These are phyloP conservation scores for Anorthoa munda DNA, from an alignment of 2,888 invertebrate genomes.

Conservation along the genomic window DNA sequence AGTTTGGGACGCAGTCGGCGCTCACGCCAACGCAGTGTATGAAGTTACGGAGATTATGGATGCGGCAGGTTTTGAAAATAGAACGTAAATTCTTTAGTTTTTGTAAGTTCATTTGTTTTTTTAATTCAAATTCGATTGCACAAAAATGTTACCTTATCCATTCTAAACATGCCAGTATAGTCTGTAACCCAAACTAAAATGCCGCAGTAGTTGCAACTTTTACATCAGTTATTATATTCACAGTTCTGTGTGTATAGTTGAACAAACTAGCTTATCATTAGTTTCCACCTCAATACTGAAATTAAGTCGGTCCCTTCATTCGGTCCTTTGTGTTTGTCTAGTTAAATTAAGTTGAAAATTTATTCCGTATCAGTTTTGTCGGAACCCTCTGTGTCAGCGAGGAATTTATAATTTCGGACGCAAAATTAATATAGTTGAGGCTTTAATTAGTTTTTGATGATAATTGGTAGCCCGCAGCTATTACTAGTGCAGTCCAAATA, in stretches of 20 bases:
- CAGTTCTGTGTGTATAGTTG: constrained; percentile 63
- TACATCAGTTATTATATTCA: constrained; percentile 46
- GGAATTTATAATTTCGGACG: constrained; percentile 88
- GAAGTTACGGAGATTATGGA: constrained; percentile 54
- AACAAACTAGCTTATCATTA: constrained; percentile 87
- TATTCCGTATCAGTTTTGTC: constrained; percentile 87
- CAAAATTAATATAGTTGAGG: constrained; percentile 82
- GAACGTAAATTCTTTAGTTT: neutral
- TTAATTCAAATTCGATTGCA: neutral
- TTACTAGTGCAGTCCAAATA: constrained; percentile 64
- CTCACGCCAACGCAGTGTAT: neutral
- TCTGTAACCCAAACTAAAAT: neutral
- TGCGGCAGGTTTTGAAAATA: constrained; percentile 59
- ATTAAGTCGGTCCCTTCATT: constrained; percentile 87
- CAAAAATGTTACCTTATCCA: neutral
- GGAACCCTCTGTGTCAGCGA: constrained; percentile 85
- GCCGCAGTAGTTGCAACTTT: neutral
- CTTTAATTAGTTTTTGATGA: constrained; percentile 84
- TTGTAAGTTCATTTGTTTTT: constrained; percentile 7
- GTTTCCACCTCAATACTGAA: constrained; percentile 88
- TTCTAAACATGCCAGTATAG: neutral
- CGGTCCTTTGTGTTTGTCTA: constrained; percentile 88
- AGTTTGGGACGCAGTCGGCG: constrained; percentile 35
- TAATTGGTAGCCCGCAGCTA: constrained; percentile 69
- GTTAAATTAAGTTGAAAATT: constrained; percentile 91